A percentile compares a stretch with the other conserved stretches of the same genome.
These are phyloP conservation scores for Hystrix brachyura DNA, from an alignment of 2,113 vertebrate genomes.

Conservation along the genomic window DNA sequence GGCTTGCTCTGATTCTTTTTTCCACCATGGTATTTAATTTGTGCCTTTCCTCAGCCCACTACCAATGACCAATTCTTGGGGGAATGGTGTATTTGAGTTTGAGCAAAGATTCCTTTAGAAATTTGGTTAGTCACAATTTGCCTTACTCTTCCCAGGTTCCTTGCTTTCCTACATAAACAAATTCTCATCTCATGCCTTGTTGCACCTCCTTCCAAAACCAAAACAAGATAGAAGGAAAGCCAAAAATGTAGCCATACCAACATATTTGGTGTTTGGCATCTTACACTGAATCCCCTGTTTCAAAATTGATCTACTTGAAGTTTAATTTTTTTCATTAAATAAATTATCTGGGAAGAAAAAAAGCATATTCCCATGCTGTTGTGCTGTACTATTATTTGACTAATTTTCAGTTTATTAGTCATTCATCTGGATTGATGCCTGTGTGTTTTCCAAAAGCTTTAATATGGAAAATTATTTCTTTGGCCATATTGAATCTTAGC, in stretches of 20 bases:
- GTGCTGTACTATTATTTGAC: conserved; percentile 74
- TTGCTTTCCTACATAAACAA: neutral
- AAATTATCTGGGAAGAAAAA: conserved; percentile 58
- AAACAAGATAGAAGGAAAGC: neutral
- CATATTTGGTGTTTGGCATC: neutral
- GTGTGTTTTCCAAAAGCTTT: conserved; percentile 73
- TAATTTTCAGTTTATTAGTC: conserved; percentile 75
- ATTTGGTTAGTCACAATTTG: conserved; percentile 34
- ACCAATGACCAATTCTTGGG: conserved; percentile 22
- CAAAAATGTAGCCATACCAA: neutral
- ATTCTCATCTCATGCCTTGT: neutral
- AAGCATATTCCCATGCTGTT: conserved; percentile 41
- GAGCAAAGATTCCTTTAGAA: conserved; percentile 15
- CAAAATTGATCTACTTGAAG: conserved; percentile 25
- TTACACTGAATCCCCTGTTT: conserved; percentile 12
- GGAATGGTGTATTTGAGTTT: conserved; percentile 57
- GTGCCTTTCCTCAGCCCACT: neutral
- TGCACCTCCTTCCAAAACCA: neutral
- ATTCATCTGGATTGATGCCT: conserved; percentile 75
- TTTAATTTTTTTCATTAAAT: conserved; percentile 58
- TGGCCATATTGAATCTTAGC: conserved; percentile 54
- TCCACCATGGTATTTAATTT: conserved; percentile 39
- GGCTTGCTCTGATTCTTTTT: conserved; percentile 67
- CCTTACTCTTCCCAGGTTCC: neutral
- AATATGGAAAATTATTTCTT: conserved; percentile 73